A percentile compares a stretch with the other conserved stretches of the same genome.
Evolutionary conservation across 2,113 vertebrate genomes (phyloP).

Genomic region (Lamprotornis superbus): DNA sequence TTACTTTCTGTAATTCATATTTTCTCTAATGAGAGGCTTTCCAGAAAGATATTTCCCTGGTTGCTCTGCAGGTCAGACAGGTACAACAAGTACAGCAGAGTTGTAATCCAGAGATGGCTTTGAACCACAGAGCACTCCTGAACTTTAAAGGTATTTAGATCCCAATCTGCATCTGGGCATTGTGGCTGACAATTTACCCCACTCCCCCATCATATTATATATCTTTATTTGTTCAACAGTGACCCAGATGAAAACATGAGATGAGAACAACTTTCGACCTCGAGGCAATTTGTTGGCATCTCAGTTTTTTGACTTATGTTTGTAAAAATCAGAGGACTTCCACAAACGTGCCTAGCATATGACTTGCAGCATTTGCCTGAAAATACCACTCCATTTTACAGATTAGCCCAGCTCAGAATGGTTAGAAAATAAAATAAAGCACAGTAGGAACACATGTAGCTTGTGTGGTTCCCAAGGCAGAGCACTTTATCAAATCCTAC

Average conservation of each 20-base stretch:
- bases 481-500: not conserved
- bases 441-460: not conserved
- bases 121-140: conserved; percentile 28
- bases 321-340: not conserved
- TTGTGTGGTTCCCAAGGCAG: not conserved
- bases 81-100: not conserved
- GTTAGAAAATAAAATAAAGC: not conserved
- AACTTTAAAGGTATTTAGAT: conserved; percentile 41
- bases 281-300: not conserved
- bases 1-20: conserved; percentile 38
- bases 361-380: not conserved
- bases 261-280: not conserved
- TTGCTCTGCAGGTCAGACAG: not conserved
- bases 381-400: not conserved
- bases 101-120: not conserved
- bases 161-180: not conserved
- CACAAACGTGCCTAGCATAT: not conserved
- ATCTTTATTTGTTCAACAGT: not conserved
- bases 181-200: conserved; percentile 43
- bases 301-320: not conserved
- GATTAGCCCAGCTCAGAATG: not conserved
- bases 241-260: not conserved
- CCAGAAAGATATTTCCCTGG: not conserved
- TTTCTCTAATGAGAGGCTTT: conserved; percentile 42
- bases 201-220: not conserved